Evolutionary conservation across 1,140 invertebrate genomes (phyloP), one percentile per base, ranked within the genome.

Genomic region (Sogatella furcifera): DNA sequence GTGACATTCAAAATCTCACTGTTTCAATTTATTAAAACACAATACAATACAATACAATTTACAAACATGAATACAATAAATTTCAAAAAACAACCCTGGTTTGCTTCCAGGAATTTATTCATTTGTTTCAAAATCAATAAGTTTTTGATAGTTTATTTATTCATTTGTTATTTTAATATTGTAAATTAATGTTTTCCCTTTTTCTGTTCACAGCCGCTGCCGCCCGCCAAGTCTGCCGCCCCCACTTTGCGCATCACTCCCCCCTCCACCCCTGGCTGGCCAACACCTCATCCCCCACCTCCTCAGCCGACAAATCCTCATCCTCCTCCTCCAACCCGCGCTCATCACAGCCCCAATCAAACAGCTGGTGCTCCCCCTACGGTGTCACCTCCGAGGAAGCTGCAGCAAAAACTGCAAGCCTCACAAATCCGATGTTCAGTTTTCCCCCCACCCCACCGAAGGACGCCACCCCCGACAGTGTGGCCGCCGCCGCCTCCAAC

Each of bases 391-490:
- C 34, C 8, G 56, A 55, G 14, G 61, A 62, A 19, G 43, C 38
- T 5, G 52, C 61, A 1, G 44, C 43, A 8, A 62, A 57, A 52
- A 57, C 31, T 15, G 53, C 38, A 21, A 42, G n/a, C 24, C 46
- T 41, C 24, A 54, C 38, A 38, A 64, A 67, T 28, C 64, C 66
- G 13, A 67, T 67, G 66, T 67, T 67, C 63, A 67, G 62, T 46
- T 67, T 66, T 42, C 66, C 66, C 11, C 66, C 66, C 15, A 67
- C 66, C 38, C 66, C 66, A 19, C 66, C 66, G 19, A 67, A 67
- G 43, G 57, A 65, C 63, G 63, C 65, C 2, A 67, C 66, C 11
- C 66, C 66, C 21, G 66, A 67, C 59, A 61, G 60, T 17, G 65
- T 66, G 21, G 64, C 66, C 38, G 62, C 57, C 44, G 65, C 64